Evolutionary conservation across 2,888 invertebrate species (phyloP).

Genomic region (Microctonus hyperodae): DNA sequence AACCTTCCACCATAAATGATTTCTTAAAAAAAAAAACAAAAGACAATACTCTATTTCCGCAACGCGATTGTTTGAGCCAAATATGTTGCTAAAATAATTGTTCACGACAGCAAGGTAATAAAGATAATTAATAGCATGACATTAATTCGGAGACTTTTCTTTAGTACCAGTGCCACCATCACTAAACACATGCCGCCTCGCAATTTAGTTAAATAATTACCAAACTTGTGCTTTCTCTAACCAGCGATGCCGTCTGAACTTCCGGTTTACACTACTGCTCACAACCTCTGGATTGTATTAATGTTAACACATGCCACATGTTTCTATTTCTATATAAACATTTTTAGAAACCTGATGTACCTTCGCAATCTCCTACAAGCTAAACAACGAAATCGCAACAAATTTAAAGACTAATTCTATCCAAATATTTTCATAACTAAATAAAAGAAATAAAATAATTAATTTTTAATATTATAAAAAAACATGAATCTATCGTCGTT

Average conservation of each 20-base stretch:
- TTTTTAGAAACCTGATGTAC: not conserved
- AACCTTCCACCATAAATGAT: not conserved
- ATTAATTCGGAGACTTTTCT: constrained; percentile 60
- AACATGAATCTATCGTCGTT: no score
- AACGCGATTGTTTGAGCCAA: not conserved
- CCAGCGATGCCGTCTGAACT: constrained; percentile 17
- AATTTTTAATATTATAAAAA: no score
- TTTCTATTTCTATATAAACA: not conserved
- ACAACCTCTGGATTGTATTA: constrained; percentile 20
- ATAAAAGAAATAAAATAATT: not conserved
- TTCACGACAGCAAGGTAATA: constrained; percentile 49
- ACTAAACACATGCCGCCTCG: constrained; percentile 46
- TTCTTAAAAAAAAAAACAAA: not conserved
- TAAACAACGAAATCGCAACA: no score
- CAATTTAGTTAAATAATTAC: constrained; percentile 62
- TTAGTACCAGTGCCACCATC: constrained; percentile 52
- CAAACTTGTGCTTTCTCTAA: constrained; percentile 49
- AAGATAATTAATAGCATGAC: constrained; percentile 60
- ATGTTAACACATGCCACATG: constrained; percentile 14
- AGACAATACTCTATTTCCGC: constrained; percentile 13
- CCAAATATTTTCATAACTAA: not conserved
- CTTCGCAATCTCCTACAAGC: not conserved
- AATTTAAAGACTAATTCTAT: not conserved
- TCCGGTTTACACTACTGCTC: constrained; percentile 15
- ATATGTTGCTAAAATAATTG: constrained; percentile 50